phyloP scores from a whole-genome alignment of 2,888 invertebrate species.

The Epiblema foenella region DNA sequence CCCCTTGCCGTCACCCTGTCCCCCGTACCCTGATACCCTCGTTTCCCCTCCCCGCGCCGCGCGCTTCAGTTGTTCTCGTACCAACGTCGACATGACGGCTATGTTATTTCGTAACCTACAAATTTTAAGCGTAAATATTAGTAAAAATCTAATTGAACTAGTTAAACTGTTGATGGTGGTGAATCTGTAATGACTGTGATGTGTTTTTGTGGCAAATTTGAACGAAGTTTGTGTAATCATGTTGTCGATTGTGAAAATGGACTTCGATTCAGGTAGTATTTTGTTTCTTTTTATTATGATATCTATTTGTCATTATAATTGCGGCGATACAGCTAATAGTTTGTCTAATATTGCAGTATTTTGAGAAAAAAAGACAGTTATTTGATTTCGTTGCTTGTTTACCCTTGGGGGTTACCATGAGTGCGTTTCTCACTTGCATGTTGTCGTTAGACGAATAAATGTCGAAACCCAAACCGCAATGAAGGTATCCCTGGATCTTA shows the following conservation, averaged over 20 bases:
- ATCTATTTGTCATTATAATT: neutral
- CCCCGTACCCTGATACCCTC: neutral
- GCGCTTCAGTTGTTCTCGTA: constrained; percentile 7
- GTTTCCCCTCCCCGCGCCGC: constrained; percentile 20
- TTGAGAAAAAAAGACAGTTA: neutral
- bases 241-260: constrained; percentile 35
- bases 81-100: constrained; percentile 22
- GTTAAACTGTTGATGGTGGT: neutral
- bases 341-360: neutral
- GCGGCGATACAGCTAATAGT: neutral
- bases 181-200: constrained; percentile 10
- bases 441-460: neutral
- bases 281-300: neutral
- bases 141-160: neutral
- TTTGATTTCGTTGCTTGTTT: constrained; percentile 3
- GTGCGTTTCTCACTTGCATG: constrained; percentile 12
- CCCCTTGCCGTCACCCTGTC: neutral
- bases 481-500: too few species aligned
- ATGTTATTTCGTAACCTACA: constrained; percentile 28
- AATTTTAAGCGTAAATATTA: constrained; percentile 9
- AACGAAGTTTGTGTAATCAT: neutral
- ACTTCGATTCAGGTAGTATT: constrained; percentile 34
- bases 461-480: too few species aligned
- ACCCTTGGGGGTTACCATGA: constrained; percentile 8
- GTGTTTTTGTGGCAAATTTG: constrained; percentile 14